Base-by-base conservation (phyloP, 2,113 vertebrate species). In the Ascaphus truei region DNA sequence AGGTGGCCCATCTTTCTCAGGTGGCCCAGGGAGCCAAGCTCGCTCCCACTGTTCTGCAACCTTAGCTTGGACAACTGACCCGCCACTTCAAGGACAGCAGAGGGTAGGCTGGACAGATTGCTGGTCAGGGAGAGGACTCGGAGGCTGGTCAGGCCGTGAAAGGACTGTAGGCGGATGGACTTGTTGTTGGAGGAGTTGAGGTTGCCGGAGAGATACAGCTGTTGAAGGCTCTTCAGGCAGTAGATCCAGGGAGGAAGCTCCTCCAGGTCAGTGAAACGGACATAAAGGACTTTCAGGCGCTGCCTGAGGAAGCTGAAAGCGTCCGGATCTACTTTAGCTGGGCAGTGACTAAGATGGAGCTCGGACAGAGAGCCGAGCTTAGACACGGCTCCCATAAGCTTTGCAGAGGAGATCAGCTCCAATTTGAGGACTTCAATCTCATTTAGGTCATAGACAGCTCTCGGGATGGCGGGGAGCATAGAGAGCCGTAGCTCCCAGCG, bases 271-370 rank as follows among this genome's bases (percentile, higher is more conserved):
- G 81, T 79, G 58, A 92, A 90, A 62, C 61, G 51, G 53, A 75
- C 23, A 12, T 89, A 83, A 15, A 91, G 80, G 20, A 79, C 62
- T 63, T 86, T 86, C 22, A 90, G 80, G 4, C 72, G 82, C 25
- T 91, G 83, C 37, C 83, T 83, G 5, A 93, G 79, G 39, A 84
- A 75, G 1, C 20, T 45, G 22, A 88, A 83, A 0, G 87, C 88
- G 4, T 64, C 72, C 4, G 87, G 77, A 43, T 90, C 88, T 62
- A 89, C 78, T 18, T 77, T 74, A 2, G 82, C 82, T 9, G 74
- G 71, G 72, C 86, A 92, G 75, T 89, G 84, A 64, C 82, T 81
- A 11, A 91, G 81, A 36, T 92, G 88, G 47, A 92, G 79, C 78
- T 92, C 88, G 43, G 85, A 87, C 73, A 76, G 62, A 3, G 78